A percentile compares a stretch with the other conserved stretches of the same genome.
Evolutionary conservation across 2,888 invertebrate species (phyloP).

Genomic region (Bellardia pandia): DNA sequence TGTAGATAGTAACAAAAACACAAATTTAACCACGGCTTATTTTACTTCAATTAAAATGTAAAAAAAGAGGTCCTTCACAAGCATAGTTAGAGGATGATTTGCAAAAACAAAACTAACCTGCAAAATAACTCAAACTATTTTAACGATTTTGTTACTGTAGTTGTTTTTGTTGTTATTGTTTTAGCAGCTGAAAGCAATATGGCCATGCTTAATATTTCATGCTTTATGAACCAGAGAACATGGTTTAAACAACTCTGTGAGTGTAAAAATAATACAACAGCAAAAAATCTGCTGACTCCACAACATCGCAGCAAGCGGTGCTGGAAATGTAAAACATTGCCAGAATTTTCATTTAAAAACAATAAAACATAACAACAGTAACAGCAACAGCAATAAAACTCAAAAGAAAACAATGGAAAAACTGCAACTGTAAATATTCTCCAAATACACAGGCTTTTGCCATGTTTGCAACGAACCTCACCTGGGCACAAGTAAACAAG

Average conservation of each 20-base stretch:
- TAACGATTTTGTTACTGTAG: neutral
- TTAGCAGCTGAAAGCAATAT: constrained; percentile 68
- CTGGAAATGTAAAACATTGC: constrained; percentile 68
- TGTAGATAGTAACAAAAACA: constrained; percentile 38
- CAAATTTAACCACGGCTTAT: constrained; percentile 69
- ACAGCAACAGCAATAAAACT: neutral
- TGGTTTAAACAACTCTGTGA: constrained; percentile 64
- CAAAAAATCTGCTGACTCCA: constrained; percentile 66
- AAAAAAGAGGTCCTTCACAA: constrained; percentile 71
- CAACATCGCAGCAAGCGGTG: constrained; percentile 49
- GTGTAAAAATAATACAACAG: constrained; percentile 50
- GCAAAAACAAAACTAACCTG: constrained; percentile 37
- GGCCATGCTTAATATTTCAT: constrained; percentile 71
- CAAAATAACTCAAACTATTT: constrained; percentile 40
- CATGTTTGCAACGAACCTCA: constrained; percentile 52
- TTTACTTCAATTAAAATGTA: constrained; percentile 74
- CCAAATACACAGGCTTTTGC: constrained; percentile 46
- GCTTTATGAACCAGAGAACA: constrained; percentile 72
- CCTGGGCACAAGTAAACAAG: constrained; percentile 65
- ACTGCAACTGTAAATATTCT: constrained; percentile 69
- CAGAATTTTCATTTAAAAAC: constrained; percentile 58
- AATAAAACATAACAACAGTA: constrained; percentile 38
- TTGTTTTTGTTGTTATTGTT: constrained; percentile 16
- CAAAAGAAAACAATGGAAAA: constrained; percentile 39
- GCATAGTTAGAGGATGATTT: constrained; percentile 46